Conservation (phyloP, 2,113 vertebrate species). For the Prietella phreatophila region DNA sequence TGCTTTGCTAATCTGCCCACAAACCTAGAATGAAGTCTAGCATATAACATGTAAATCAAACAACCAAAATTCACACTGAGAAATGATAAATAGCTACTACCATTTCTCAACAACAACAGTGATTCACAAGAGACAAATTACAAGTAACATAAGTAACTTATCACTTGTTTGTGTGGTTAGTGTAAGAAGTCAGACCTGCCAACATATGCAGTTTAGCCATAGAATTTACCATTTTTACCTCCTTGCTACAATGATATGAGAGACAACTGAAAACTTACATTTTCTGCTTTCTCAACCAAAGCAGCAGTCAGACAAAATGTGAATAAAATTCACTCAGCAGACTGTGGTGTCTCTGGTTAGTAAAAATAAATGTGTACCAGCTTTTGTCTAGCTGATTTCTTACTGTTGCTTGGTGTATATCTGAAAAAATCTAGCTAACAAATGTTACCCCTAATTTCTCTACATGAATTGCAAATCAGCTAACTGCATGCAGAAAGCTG, state of each 20-base stretch:
- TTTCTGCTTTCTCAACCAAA: no score
- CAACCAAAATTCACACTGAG: not conserved
- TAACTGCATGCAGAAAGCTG: no score
- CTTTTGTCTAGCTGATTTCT: no score
- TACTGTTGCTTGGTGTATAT: no score
- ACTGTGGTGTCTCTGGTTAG: no score
- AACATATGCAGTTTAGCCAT: constrained; percentile 1
- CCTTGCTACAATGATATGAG: not conserved
- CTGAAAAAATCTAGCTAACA: no score
- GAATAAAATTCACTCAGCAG: no score
- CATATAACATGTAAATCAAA: not conserved
- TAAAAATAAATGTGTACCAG: no score
- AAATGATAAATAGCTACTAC: not conserved
- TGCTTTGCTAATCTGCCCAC: not conserved
- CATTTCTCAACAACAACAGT: not conserved
- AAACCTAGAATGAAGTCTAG: not conserved
- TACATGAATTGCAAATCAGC: no score
- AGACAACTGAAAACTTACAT: no score
- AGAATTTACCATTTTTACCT: not conserved
- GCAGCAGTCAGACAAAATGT: no score
- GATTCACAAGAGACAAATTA: not conserved
- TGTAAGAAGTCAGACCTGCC: constrained; percentile 37
- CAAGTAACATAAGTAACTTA: not conserved
- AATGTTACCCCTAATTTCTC: no score
- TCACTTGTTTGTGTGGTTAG: not conserved